Conservation (phyloP, 2,113 vertebrate species). For the Tachuris rubrigastra region DNA sequence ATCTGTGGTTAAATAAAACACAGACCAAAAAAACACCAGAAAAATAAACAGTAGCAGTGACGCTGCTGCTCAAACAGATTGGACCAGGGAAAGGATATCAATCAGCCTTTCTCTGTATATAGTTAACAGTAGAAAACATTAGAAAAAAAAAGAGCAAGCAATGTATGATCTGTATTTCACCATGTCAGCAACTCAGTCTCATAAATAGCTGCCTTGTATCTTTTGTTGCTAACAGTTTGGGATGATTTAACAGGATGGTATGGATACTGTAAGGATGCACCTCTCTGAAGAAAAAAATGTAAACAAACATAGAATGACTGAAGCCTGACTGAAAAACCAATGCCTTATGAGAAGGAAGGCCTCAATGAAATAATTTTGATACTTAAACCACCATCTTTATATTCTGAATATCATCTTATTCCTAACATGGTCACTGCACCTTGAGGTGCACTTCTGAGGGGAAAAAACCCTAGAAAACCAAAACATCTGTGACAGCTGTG, state of each 20-base stretch:
- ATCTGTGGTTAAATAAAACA: not conserved
- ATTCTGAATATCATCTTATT: not conserved
- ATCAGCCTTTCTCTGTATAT: not conserved
- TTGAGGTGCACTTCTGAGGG: not conserved
- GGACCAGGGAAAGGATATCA: not conserved
- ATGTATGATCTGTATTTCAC: not conserved
- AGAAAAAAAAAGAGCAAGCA: not conserved
- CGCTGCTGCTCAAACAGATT: not conserved
- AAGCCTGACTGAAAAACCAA: not conserved
- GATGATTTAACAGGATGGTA: not conserved
- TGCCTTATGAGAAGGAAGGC: not conserved
- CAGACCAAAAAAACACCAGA: not conserved
- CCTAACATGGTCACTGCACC: not conserved
- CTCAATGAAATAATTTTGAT: not conserved
- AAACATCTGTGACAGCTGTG: not conserved
- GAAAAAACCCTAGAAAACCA: not conserved
- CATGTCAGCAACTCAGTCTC: not conserved
- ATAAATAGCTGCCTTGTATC: not conserved
- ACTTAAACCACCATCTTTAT: not conserved
- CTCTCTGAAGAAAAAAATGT: not conserved
- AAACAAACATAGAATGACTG: not conserved
- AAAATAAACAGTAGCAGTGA: not conserved
- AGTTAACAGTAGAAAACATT: not conserved
- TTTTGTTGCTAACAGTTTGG: not conserved
- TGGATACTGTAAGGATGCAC: not conserved